Base-by-base conservation (phyloP, 1,140 invertebrate species). In the Metopolophium dirhodum region DNA sequence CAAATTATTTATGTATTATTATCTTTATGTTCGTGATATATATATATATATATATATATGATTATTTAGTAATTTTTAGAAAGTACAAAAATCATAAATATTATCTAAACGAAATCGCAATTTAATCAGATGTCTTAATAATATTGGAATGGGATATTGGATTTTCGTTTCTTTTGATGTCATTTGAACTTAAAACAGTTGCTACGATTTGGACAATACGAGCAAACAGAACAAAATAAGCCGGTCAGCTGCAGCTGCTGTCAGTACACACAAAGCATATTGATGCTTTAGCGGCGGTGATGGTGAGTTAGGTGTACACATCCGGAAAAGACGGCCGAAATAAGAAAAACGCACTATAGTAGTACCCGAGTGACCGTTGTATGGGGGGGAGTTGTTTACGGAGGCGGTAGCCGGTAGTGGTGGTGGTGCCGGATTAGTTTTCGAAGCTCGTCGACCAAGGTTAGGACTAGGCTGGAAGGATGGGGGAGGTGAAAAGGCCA, bases 391-490 rank as follows among this genome's bases (percentile, higher is more conserved):
- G 4, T 77, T n/a, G 61, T 77, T 77, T 77, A 77, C 49, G 88
- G n/a, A 35, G 51, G 35, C 45, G 35, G 87, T 89, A 57, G 35
- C 7, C 7, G 22, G 47, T 77, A 23, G 47, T 49, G n/a, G 23
- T 61, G 45, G 23, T 51, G 26, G 57, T n/a, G 26, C 37, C 18
- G 57, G 57, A 90, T 61, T 68, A 87, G 90, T 90, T 90, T 90
- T 90, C 89, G 54, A 68, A 68, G 89, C 89, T 90, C 22, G 57
- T 45, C 89, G 89, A 90, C 89, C 89, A 90, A 90, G 89, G 57
- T 68, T 90, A 90, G 54, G 26, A 45, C 54, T 90, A 20, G 49
- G 35, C n/a, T 68, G 61, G 2, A 23, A 23, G 23, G 11, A 14
- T 6, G 45, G 26, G 47, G 45, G 68, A 90, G 90, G 30, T 47